A percentile compares a stretch with the other conserved stretches of the same genome.
These are phyloP conservation scores for Turritopsis dohrnii DNA, from an alignment of 30 jellyfish, hydroid and myxozoan species.

Conservation along the genomic window DNA sequence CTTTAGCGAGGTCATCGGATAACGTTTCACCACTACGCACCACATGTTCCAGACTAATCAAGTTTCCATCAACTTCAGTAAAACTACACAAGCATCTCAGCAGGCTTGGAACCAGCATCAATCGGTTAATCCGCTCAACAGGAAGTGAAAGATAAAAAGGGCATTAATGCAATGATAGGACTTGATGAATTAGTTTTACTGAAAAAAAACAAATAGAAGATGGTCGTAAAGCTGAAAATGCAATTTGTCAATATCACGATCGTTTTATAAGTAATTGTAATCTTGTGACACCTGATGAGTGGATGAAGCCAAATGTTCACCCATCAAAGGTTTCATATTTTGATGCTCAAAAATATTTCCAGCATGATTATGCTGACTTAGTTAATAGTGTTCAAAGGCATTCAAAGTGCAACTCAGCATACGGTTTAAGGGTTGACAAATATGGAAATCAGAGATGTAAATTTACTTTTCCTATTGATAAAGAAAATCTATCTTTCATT, in stretches of 20 bases:
- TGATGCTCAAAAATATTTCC: slow-evolving; percentile 11
- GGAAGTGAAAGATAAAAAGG: slow-evolving; percentile 9
- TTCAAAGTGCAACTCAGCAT: slow-evolving; percentile 34
- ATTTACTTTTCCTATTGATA: slow-evolving; percentile 34
- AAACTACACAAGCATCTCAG: too few relatives aligned
- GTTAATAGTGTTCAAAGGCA: slow-evolving; percentile 45
- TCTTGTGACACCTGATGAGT: slow-evolving; percentile 35
- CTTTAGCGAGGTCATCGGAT: too few relatives aligned
- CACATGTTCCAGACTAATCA: too few relatives aligned
- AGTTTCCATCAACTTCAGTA: too few relatives aligned
- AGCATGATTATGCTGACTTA: slow-evolving; percentile 36
- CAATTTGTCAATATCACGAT: slow-evolving; percentile 38
- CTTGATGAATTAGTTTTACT: slow-evolving; percentile 6
- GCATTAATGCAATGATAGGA: not conserved
- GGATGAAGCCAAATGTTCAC: slow-evolving; percentile 36
- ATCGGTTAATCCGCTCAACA: too few relatives aligned
- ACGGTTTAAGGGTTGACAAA: slow-evolving; percentile 33
- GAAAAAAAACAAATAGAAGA: slow-evolving; percentile 16
- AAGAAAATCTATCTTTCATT: slow-evolving; percentile 22
- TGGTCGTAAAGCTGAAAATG: slow-evolving; percentile 28
- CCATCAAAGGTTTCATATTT: slow-evolving; percentile 29
- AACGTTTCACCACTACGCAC: too few relatives aligned
- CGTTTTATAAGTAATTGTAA: slow-evolving; percentile 21
- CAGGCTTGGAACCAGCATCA: too few relatives aligned
- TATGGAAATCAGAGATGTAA: slow-evolving; percentile 34